phyloP scores from a whole-genome alignment of 1,140 invertebrate genomes.

The Centruroides sculpturatus region DNA sequence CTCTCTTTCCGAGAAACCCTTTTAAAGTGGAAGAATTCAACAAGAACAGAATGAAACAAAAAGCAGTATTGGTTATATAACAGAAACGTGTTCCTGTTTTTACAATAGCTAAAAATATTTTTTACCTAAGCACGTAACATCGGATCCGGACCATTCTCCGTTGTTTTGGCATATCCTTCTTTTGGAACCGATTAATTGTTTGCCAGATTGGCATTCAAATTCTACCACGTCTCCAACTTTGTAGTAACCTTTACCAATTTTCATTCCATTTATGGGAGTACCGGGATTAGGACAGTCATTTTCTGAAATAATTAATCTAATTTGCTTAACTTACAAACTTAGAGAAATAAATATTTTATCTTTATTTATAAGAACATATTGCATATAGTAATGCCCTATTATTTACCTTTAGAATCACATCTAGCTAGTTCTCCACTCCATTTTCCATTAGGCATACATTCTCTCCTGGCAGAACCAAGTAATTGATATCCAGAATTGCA shows the following conservation, averaged over 20 bases:
- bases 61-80: no score
- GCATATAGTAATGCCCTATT: no score
- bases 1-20: no score
- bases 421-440: slow-evolving; percentile 8
- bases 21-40: no score
- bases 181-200: slow-evolving; percentile 1
- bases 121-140: slow-evolving; percentile 5
- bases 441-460: slow-evolving; percentile 8
- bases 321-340: no score
- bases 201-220: not conserved
- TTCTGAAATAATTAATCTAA: not conserved
- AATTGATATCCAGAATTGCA: slow-evolving; percentile 4
- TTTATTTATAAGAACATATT: no score
- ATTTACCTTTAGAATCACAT: slow-evolving; percentile 4
- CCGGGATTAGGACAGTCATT: slow-evolving; percentile 13
- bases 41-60: no score
- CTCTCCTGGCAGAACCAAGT: slow-evolving; percentile 5
- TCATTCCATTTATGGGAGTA: slow-evolving; percentile 4
- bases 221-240: slow-evolving; percentile 2
- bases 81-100: no score
- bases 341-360: no score
- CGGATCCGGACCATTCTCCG: slow-evolving; percentile 4
- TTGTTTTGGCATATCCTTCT: not conserved
- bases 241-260: slow-evolving; percentile 6
- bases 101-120: not conserved